These are phyloP conservation scores for Sylvicapra grimmia DNA, from an alignment of 2,113 vertebrate species.

Conservation along the genomic window DNA sequence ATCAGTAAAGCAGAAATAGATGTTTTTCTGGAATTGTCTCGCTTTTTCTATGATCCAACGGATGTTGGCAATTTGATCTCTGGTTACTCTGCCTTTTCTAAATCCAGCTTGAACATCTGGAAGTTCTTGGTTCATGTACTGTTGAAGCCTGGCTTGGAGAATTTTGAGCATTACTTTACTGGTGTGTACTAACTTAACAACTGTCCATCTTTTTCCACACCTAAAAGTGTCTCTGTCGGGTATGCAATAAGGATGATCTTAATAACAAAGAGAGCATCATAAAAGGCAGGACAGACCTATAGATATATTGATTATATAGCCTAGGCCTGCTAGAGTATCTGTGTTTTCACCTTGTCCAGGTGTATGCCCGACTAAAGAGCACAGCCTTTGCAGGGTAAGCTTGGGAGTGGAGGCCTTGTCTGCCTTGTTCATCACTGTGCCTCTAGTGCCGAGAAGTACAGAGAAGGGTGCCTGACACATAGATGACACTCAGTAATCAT, in stretches of 20 bases:
- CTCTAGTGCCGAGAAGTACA: background rate
- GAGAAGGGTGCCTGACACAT: background rate
- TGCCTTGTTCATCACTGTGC: background rate
- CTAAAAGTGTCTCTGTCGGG: background rate
- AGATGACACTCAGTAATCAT: background rate
- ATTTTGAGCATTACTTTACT: background rate
- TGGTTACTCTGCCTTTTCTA: background rate
- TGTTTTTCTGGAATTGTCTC: background rate
- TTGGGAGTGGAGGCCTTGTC: background rate
- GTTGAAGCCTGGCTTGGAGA: background rate
- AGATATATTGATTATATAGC: background rate
- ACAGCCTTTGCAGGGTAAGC: background rate
- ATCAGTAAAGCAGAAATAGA: background rate
- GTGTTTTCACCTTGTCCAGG: background rate
- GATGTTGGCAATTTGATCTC: background rate
- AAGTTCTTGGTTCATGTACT: background rate
- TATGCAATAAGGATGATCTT: background rate
- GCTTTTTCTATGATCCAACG: background rate
- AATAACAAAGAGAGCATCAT: background rate
- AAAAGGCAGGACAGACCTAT: background rate
- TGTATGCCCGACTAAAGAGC: background rate
- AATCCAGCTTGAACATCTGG: background rate
- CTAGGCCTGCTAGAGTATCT: background rate
- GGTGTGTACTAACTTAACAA: background rate
- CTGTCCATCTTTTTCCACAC: background rate